Base-by-base conservation (phyloP, 2,113 vertebrate genomes). In the Odobenus rosmarus region DNA sequence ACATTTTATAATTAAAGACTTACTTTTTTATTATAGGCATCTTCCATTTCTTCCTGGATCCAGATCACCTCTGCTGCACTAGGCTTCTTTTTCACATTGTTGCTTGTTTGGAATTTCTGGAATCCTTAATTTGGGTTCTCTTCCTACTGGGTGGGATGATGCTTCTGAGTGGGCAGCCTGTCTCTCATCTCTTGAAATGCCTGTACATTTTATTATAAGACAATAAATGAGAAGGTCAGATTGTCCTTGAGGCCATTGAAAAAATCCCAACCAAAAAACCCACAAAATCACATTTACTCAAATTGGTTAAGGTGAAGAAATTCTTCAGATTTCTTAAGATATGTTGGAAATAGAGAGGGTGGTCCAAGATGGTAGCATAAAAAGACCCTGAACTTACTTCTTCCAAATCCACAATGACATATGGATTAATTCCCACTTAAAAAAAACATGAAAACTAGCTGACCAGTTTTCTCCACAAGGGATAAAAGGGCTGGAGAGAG, bases 1-100 rank as follows among this genome's bases (percentile, higher is more conserved):
- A 97, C 19, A 72, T 97, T 85, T 94, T 98, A 53, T 24, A 96
- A 91, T 98, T 95, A 98, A 28, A 97, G 90, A 88, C 93, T 98
- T 87, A 97, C 72, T 72, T 96, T 98, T 91, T 95, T 88, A 90
- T 85, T 90, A 55, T 33, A 98, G 53, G 76, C 74, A 77, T 94
- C 85, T 96, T 81, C 83, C 89, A 76, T 88, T 90, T 98, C 79
- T 59, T 36, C 79, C 83, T 93, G 69, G 88, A 96, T 98, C 85
- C 82, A 90, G 85, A 97, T 98, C 4, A 5, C 49, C 53, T 92
- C 90, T 49, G 72, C 85, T 96, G 96, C 33, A 0, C 86, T 92
- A 46, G 55, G 55, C 33, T 96, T 95, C 95, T 84, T 81, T 97
- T 97, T 95, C 88, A 59, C 95, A 24, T 57, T 42, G 84, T 16